Percentiles rank a stretch among this genome's conserved stretches.
These are phyloP conservation scores for Cataglyphis hispanica DNA, from an alignment of 1,140 invertebrate species.

Conservation along the genomic window DNA sequence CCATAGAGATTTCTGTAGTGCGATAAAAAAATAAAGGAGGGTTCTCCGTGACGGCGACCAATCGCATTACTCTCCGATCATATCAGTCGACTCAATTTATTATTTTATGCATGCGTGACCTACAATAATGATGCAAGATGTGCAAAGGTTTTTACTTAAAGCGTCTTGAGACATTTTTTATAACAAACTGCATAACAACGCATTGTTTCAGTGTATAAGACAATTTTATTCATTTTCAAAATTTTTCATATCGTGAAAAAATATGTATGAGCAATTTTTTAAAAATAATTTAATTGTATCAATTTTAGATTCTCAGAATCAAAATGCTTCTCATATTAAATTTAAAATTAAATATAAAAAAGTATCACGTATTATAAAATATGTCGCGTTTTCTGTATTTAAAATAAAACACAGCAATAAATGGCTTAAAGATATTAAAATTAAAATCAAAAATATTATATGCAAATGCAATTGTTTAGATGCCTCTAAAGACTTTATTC, in stretches of 20 bases:
- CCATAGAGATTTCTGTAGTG: conserved; percentile 64
- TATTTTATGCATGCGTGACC: conserved; percentile 69
- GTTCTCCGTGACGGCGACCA: conserved; percentile 66
- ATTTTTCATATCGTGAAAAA: background rate
- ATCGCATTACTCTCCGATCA: conserved; percentile 71
- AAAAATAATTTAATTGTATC: conserved; percentile 5
- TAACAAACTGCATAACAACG: background rate
- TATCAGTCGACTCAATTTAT: conserved; percentile 78
- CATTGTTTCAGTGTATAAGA: background rate
- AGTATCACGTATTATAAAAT: background rate
- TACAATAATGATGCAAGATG: conserved; percentile 19
- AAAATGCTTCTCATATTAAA: background rate
- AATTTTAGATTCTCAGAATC: background rate
- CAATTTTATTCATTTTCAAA: background rate
- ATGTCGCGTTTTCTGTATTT: background rate
- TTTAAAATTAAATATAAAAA: background rate
- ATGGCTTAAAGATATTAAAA: background rate
- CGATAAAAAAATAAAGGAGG: conserved; percentile 73
- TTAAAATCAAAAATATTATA: background rate
- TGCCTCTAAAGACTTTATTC: background rate
- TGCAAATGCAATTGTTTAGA: background rate
- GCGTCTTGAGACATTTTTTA: conserved; percentile 3
- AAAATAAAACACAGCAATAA: background rate
- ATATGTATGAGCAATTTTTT: background rate
- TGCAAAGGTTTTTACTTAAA: conserved; percentile 1